Evolutionary conservation across 2,113 vertebrate genomes (phyloP), one percentile per base, ranked within the genome.

Genomic region (Ptyas mucosa): DNA sequence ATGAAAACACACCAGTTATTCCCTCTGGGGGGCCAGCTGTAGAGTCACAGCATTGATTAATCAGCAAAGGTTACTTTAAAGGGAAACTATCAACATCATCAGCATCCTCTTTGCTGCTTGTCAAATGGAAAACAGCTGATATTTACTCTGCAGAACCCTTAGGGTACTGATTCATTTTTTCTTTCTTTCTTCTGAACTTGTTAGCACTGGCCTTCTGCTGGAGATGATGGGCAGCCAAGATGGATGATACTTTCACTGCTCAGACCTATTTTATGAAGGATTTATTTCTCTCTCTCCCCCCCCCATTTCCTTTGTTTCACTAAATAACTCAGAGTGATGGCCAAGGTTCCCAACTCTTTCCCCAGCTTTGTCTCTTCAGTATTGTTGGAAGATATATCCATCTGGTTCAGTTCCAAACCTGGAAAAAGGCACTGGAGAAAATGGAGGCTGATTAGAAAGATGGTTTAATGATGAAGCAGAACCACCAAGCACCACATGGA

Each of bases 1-100:
- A 92, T 96, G 53, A 91, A 96, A 88, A 0, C 8, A 95, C 95
- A 96, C 96, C 96, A 95, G 93, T 96, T 95, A 95, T 96, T 96
- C 95, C 96, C 95, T 55, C 93, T 86, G 57, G 94, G 96, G 95
- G 96, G 93, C 88, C 86, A 90, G 91, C 93, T 96, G 96, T 95
- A 96, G 85, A 96, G 96, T 96, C 96, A 96, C 93, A 88, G 91
- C 75, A 92, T 91, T 94, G 96, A 97, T 97, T 96, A 96, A 95
- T 97, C 97, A 97, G 95, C 94, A 96, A 95, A 97, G 94, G 94
- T 96, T 96, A 90, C 95, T 96, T 61, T 91, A 90, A 93, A 95
- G 86, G 51, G 92, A 96, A 96, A 93, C 90, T 93, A 95, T 94
- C 0, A 0, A 94, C 94, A 88, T 94, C 94, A 94, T 94, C 0